Percentiles rank a stretch among this genome's conserved stretches.
phyloP scores from a whole-genome alignment of 2,888 invertebrate genomes.

The Caenorhabditis virilis region DNA sequence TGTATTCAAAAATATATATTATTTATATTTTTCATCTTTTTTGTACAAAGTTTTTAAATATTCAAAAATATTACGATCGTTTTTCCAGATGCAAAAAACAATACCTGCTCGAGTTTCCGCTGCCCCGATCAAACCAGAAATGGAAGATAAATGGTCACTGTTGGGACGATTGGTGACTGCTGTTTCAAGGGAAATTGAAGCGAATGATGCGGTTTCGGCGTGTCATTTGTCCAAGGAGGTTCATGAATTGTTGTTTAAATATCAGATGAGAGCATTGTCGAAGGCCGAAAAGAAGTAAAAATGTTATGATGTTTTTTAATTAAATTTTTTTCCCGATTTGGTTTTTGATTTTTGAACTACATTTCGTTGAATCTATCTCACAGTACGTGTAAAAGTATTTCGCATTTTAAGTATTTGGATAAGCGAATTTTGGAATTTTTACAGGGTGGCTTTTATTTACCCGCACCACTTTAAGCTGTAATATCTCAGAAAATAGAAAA shows the following conservation, averaged over 20 bases:
- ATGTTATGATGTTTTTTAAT: background rate
- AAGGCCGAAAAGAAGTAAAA: background rate
- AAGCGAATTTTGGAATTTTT: too few species aligned
- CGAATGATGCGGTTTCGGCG: conserved; percentile 8
- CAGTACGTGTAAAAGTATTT: too few species aligned
- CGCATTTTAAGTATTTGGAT: too few species aligned
- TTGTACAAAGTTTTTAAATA: too few species aligned
- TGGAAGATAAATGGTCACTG: conserved; percentile 24
- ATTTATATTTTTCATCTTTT: too few species aligned
- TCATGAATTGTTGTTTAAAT: conserved; percentile 2
- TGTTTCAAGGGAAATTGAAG: conserved; percentile 23
- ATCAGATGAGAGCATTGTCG: conserved; percentile 8
- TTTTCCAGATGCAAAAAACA: conserved; percentile 1
- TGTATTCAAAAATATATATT: too few species aligned
- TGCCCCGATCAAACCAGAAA: background rate
- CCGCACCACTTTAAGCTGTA: too few species aligned
- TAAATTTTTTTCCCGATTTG: too few species aligned
- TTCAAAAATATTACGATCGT: too few species aligned
- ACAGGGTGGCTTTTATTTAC: too few species aligned
- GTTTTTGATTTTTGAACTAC: background rate
- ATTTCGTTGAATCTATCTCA: too few species aligned
- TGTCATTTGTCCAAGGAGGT: conserved; percentile 12
- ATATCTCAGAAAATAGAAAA: too few species aligned
- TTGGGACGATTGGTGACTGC: conserved; percentile 13
- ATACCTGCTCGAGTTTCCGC: background rate